These are phyloP conservation scores for Alexandromys oeconomus DNA, from an alignment of 2,797 vertebrate species.

Conservation along the genomic window DNA sequence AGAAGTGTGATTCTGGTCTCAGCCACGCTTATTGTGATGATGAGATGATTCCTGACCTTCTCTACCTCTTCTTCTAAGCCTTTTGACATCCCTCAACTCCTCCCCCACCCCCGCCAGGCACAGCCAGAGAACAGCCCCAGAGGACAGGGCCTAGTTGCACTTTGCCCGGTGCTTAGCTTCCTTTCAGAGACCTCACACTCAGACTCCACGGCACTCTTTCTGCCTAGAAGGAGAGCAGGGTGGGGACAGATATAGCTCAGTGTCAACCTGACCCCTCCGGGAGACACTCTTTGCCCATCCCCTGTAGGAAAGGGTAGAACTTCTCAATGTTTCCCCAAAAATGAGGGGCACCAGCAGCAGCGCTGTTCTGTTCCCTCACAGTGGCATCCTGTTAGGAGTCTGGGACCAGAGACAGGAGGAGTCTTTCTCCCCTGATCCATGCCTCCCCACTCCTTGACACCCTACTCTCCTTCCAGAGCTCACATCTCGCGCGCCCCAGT, in stretches of 20 bases:
- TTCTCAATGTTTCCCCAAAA: not conserved
- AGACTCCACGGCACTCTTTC: not conserved
- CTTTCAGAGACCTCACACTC: no score
- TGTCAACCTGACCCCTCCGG: not conserved
- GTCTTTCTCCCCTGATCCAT: not conserved
- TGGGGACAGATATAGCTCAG: not conserved
- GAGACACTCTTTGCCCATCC: not conserved
- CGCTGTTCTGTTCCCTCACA: accelerated
- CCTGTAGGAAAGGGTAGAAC: not conserved
- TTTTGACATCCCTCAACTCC: no score
- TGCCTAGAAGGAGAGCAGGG: not conserved
- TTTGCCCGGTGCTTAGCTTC: not conserved
- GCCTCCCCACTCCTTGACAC: not conserved
- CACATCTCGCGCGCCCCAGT: accelerated
- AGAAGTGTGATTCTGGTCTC: not conserved
- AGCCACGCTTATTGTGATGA: not conserved
- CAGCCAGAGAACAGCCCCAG: not conserved
- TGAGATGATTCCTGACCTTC: not conserved
- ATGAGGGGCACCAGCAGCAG: not conserved
- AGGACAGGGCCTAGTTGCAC: not conserved
- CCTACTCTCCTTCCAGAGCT: not conserved
- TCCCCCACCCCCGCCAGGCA: not conserved
- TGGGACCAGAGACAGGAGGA: no score
- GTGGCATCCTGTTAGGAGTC: not conserved
- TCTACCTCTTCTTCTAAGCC: not conserved